Percentiles rank a stretch among this genome's conserved stretches.
These are phyloP conservation scores for Cardiocondyla obscurior DNA, from an alignment of 1,140 invertebrate species.

Conservation along the genomic window DNA sequence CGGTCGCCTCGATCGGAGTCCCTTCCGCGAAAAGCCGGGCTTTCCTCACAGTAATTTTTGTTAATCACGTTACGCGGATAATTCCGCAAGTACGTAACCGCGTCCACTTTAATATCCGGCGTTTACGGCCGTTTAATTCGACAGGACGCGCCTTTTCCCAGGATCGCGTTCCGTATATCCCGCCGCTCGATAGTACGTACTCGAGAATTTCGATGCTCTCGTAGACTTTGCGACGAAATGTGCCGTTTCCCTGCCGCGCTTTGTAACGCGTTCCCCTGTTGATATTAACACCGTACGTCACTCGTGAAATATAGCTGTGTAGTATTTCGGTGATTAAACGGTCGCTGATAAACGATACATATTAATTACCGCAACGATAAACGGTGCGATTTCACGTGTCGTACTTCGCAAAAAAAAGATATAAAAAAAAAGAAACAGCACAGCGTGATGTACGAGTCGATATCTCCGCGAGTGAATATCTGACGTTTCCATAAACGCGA, in stretches of 20 bases:
- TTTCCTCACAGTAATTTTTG: conserved; percentile 47
- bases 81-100: conserved; percentile 49
- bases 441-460: background rate
- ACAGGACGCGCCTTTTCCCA: conserved; percentile 1
- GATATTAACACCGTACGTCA: background rate
- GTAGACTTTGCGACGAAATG: background rate
- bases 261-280: background rate
- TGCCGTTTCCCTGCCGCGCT: background rate
- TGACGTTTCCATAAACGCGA: conserved; percentile 26
- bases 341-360: background rate
- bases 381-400: background rate
- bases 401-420: background rate
- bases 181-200: background rate
- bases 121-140: conserved; percentile 60
- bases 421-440: too few relatives aligned
- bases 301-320: background rate
- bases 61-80: conserved; percentile 55
- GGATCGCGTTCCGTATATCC: background rate
- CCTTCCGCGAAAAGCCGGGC: conserved; percentile 53
- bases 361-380: background rate
- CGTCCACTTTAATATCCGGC: conserved; percentile 41
- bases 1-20: background rate
- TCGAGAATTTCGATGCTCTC: background rate
- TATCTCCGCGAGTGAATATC: background rate
- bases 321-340: background rate